Evolutionary conservation across 2,113 vertebrate genomes (phyloP), one percentile per base, ranked within the genome.

Genomic region (Chaetops frenatus): DNA sequence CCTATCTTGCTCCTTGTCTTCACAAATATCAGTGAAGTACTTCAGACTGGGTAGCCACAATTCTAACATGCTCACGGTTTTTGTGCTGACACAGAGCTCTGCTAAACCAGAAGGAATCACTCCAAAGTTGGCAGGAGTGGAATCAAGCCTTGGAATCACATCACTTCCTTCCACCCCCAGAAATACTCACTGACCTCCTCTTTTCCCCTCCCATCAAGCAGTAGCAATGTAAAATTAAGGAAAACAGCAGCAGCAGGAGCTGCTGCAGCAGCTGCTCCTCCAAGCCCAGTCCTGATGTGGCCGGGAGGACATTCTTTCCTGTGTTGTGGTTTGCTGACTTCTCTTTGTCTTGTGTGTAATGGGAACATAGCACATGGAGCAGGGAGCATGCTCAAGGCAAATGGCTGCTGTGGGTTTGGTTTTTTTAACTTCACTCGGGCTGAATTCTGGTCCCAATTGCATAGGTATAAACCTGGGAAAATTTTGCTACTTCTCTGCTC

Each of bases 261-360:
- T 88, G 82, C 48, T 29, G 85, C 65, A 81, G 94, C 95, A 89
- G 94, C 91, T 85, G 90, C 79, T 94, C 11, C 62, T 67, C n/a
- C 0, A 0, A 73, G 79, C 71, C 2, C 24, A 29, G 58, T 92
- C 76, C 76, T 12, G 7, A 40, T n/a, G 85, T 80, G 90, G 82
- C 96, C 0, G 3, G 31, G 88, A 94, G 90, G 48, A 36, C 93
- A 96, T 97, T 95, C 88, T 72, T 96, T 90, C 67, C 94, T 90
- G 62, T 82, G 51, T 78, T 96, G 95, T 96, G 96, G 95, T 93
- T 96, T 96, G 85, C 94, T 96, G 93, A 94, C 92, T 96, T 84
- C 70, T 87, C 81, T 85, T 86, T 88, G 85, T 88, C 92, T 78
- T 2, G 2, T 47, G 64, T 80, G 62, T 60, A 50, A 78, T 66